Base-by-base conservation (phyloP, 2,888 invertebrate species). In the Drosophila parthenogenetica region DNA sequence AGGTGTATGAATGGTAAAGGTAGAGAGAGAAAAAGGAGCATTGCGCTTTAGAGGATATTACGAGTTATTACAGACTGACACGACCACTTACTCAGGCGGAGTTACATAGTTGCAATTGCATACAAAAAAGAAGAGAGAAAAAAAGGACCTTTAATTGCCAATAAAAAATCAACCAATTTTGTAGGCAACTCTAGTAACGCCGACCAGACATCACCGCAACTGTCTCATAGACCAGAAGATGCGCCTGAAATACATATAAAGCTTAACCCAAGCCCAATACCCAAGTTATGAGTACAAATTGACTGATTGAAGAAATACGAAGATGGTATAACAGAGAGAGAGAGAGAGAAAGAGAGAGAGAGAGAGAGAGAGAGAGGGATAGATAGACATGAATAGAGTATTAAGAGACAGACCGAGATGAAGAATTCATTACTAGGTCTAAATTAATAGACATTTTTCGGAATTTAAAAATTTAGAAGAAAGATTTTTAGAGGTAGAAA, bases 221-320 rank as follows among this genome's bases (percentile, higher is more conserved):
- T 59, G 65, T 55, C 58, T 45, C 74, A 63, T 10, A 53, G 74
- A 78, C 50, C 68, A 46, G 55, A 67, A 68, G 65, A 83, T 69
- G 73, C 71, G 81, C 87, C 89, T 89, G 89, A 89, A 88, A 71
- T 68, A 83, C 84, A 65, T 73, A 42, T 73, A 84, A 89, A 76
- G 84, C 87, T 87, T 65, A 63, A 73, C 78, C 89, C 82, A 89
- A 89, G 82, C 87, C 87, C 89, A 43, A 39, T 66, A 60, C 78
- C 81, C 84, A 43, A 70, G 80, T 79, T 79, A 79, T 76, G 63
- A 69, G 65, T 75, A 79, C 46, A 19, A 40, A 4, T 32, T 58
- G 46, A 29, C 39, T 50, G 35, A 55, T 25, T 16, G 14, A 25
- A 13, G 13, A 37, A 10, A 14, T 2, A 39, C 7, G 13, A 13